These are phyloP conservation scores for Epinephelus coioides DNA, from an alignment of 2,797 vertebrate species.

Conservation along the genomic window DNA sequence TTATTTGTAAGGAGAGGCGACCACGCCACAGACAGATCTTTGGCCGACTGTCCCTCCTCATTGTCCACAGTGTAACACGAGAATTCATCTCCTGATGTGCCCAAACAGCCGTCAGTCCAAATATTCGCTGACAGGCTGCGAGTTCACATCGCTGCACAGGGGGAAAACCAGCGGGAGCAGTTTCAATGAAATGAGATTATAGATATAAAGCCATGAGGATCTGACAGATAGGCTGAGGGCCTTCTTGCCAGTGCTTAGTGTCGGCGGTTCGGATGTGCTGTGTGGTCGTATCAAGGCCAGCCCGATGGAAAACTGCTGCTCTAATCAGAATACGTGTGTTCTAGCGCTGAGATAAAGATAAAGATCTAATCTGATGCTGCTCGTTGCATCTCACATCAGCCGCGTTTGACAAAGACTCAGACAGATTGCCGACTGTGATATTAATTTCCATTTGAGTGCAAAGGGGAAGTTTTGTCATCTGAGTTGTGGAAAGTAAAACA, in stretches of 20 bases:
- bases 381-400: constrained; percentile 41
- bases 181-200: constrained; percentile 47
- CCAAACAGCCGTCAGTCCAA: constrained; percentile 41
- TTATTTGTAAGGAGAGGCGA: constrained; percentile 13
- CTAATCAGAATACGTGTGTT: constrained; percentile 24
- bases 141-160: constrained; percentile 23
- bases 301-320: constrained; percentile 51
- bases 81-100: constrained; percentile 37
- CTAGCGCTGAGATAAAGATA: constrained; percentile 42
- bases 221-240: constrained; percentile 37
- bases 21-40: constrained; percentile 37
- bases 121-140: constrained; percentile 25
- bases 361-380: constrained; percentile 55
- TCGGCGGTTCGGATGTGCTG: constrained; percentile 37
- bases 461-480: constrained; percentile 52
- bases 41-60: constrained; percentile 31
- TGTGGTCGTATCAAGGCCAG: constrained; percentile 54
- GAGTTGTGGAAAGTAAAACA: constrained; percentile 65
- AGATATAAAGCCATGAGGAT: constrained; percentile 41
- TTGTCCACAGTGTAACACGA: constrained; percentile 30
- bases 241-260: constrained; percentile 24
- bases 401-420: constrained; percentile 55
- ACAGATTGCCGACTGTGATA: constrained; percentile 60
- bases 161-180: constrained; percentile 44
- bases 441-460: constrained; percentile 48